phyloP scores from a whole-genome alignment of 2,888 invertebrate genomes.

The Sicus ferrugineus region DNA sequence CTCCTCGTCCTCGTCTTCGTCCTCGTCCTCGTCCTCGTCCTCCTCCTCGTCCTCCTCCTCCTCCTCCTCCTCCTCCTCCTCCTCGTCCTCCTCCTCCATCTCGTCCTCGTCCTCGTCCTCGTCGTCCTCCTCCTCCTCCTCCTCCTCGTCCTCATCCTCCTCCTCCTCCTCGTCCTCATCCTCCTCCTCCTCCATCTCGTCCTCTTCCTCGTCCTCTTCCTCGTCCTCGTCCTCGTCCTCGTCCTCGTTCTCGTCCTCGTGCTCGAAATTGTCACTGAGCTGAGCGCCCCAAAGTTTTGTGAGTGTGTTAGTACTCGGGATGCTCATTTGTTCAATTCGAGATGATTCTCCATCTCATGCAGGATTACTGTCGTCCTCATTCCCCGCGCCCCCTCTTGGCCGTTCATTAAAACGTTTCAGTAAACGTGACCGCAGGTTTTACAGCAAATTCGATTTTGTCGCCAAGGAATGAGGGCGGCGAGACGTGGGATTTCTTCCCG shows the following conservation, averaged over 20 bases:
- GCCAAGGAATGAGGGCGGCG: background rate
- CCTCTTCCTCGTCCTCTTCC: background rate
- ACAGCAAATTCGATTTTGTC: constrained; percentile 15
- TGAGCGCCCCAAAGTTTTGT: background rate
- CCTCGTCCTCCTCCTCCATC: background rate
- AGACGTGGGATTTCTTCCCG: background rate
- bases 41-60: background rate
- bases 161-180: background rate
- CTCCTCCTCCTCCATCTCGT: background rate
- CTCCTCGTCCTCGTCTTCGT: too few relatives aligned
- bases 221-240: background rate
- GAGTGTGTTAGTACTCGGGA: background rate
- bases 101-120: background rate
- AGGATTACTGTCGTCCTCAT: background rate
- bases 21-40: too few relatives aligned
- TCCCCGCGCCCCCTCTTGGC: background rate
- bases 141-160: background rate
- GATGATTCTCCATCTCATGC: background rate
- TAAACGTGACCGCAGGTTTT: constrained; percentile 28
- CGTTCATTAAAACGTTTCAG: constrained; percentile 21
- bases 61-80: background rate
- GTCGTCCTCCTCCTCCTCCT: background rate
- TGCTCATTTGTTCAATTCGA: constrained; percentile 18
- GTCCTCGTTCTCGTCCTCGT: background rate
- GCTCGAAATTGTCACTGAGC: background rate